Conservation (phyloP, 1,140 invertebrate genomes). For the Elymnias hypermnestra region DNA sequence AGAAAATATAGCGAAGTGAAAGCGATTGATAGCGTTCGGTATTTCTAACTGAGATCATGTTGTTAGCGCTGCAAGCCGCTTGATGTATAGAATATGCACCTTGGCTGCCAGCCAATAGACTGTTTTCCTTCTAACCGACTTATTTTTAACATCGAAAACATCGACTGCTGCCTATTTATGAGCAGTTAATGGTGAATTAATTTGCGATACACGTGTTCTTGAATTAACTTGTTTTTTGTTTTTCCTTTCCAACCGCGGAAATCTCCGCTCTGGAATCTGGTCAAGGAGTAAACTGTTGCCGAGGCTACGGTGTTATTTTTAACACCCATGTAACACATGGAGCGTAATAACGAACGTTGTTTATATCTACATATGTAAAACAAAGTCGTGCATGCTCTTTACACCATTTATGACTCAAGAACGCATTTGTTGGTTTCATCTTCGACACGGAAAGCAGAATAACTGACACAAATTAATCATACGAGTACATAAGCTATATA, state of each 20-base stretch:
- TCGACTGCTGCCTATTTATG: slow-evolving; percentile 25
- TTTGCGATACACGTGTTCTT: slow-evolving; percentile 32
- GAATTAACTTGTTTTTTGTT: slow-evolving; percentile 6
- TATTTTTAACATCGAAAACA: slow-evolving; percentile 32
- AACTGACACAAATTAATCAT: no score
- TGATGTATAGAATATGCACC: slow-evolving; percentile 7
- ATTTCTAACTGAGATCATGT: not conserved
- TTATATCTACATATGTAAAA: no score
- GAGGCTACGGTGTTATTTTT: not conserved
- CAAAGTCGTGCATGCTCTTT: no score
- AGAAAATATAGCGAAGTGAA: not conserved
- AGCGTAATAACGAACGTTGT: no score
- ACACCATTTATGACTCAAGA: no score
- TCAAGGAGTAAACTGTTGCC: not conserved
- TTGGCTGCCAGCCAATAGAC: slow-evolving; percentile 28
- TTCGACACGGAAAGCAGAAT: no score
- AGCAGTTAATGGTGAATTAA: slow-evolving; percentile 37
- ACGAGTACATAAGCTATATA: no score
- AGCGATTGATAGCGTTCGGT: slow-evolving; percentile 6
- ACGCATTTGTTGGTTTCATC: no score
- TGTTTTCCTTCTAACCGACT: slow-evolving; percentile 30
- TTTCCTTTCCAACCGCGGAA: not conserved
- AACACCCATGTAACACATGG: no score
- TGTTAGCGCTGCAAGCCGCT: slow-evolving; percentile 16
- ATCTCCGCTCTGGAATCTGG: not conserved